Conservation (phyloP, 2,113 vertebrate species). For the Dolichotis patagonum region DNA sequence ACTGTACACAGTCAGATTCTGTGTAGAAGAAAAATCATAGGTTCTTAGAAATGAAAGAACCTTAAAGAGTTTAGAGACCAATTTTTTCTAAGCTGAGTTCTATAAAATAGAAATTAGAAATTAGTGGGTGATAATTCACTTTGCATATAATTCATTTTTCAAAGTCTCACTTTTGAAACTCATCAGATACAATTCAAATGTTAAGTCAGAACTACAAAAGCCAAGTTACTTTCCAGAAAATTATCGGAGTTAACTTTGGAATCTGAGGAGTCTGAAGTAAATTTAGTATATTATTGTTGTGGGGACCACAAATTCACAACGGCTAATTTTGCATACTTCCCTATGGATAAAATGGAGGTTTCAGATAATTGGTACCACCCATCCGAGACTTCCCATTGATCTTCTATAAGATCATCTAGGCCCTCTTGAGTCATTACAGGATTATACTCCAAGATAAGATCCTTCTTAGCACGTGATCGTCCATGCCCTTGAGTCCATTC, state of each 20-base stretch:
- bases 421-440: too few species aligned
- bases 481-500: too few species aligned
- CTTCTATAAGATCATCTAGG: too few species aligned
- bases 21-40: neutral
- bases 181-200: neutral
- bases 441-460: too few species aligned
- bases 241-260: neutral
- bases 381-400: too few species aligned
- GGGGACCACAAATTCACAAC: too few species aligned
- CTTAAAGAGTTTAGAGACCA: neutral
- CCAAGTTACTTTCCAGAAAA: neutral
- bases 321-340: too few species aligned
- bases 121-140: neutral
- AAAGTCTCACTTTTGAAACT: neutral
- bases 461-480: too few species aligned
- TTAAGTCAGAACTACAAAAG: neutral
- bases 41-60: neutral
- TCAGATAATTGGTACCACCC: too few species aligned
- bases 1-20: neutral
- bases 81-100: slow-evolving; percentile 1
- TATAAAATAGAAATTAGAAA: neutral
- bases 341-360: too few species aligned
- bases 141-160: neutral
- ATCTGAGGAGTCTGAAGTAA: neutral
- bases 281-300: neutral